Evolutionary conservation across 2,888 invertebrate genomes (phyloP), one percentile per base, ranked within the genome.

Genomic region (Scrobipalpa costella): DNA sequence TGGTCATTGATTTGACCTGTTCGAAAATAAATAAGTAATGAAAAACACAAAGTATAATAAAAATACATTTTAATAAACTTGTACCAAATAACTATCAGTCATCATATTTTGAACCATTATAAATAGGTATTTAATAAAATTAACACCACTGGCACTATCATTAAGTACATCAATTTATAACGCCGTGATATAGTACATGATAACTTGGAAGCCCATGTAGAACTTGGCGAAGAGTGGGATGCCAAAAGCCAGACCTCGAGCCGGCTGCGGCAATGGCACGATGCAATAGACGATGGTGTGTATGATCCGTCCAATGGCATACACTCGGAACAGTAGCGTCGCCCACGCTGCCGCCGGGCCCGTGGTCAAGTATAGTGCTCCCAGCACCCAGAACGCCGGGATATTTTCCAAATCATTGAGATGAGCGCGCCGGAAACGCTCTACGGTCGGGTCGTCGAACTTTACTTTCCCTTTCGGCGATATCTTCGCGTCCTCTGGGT

Each of bases 361-460:
- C 0, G 94, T 94, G 33, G 93, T 85, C 64, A 94, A 75, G 83
- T 94, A 95, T 63, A 94, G 77, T 6, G 93, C 89, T 6, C 92
- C 93, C 36, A 94, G 80, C 13, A 94, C 73, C 78, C 94, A 90
- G 77, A 95, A 95, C 0, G 93, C 89, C 0, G 94, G 91, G 63
- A 95, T 95, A 79, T 95, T 95, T 83, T 95, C 95, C 80, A 95
- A 77, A 77, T 95, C 95, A 74, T 95, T 95, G 71, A 93, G 86
- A 77, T 95, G 95, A 11, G 94, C 95, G 75, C 94, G 83, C 0
- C 90, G 79, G 1, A 84, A 65, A 3, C 90, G 77, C 71, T 90
- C 90, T 27, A 90, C 76, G 0, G 67, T 71, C 0, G 79, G 81
- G 64, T 90, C 86, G 47, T 87, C 88, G 58, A 68, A 80, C 71